phyloP scores from a whole-genome alignment of 2,113 vertebrate genomes.

The Clarias magur region DNA sequence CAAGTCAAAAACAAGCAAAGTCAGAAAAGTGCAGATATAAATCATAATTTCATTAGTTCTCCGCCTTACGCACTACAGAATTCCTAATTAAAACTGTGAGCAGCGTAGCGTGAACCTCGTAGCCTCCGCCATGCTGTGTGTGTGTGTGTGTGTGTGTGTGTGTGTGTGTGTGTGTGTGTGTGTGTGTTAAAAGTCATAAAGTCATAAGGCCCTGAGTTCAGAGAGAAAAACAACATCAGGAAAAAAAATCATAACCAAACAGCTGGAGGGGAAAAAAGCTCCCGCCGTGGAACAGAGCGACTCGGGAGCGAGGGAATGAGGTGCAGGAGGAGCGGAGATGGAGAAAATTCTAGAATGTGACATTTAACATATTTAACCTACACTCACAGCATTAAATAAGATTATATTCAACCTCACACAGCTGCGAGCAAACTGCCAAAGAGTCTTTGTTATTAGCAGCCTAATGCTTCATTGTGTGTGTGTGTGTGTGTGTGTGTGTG shows the following conservation, averaged over 20 bases:
- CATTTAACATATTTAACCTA: background rate
- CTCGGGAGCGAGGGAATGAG: background rate
- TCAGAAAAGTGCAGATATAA: conserved; percentile 4
- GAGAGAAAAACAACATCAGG: conserved; percentile 7
- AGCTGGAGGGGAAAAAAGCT: conserved; percentile 13
- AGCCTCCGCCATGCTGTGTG: background rate
- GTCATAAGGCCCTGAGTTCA: background rate
- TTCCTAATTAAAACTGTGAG: conserved; percentile 40
- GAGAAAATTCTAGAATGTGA: background rate
- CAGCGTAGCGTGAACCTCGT: conserved; percentile 7
- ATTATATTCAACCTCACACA: background rate
- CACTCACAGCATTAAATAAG: background rate
- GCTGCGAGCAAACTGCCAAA: background rate
- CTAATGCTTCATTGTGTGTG: background rate
- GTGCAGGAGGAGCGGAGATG: background rate
- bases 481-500: background rate
- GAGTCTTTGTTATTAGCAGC: background rate
- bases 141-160: background rate
- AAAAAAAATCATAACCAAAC: conserved; percentile 12
- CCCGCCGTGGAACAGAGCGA: too few species aligned
- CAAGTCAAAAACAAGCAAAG: background rate
- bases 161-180: background rate
- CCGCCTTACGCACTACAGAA: conserved; percentile 9
- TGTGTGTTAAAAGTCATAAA: conserved; percentile 16
- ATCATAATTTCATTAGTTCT: conserved; percentile 40